phyloP scores from a whole-genome alignment of 2,113 vertebrate species.

The Chaetorhynchus papuensis region DNA sequence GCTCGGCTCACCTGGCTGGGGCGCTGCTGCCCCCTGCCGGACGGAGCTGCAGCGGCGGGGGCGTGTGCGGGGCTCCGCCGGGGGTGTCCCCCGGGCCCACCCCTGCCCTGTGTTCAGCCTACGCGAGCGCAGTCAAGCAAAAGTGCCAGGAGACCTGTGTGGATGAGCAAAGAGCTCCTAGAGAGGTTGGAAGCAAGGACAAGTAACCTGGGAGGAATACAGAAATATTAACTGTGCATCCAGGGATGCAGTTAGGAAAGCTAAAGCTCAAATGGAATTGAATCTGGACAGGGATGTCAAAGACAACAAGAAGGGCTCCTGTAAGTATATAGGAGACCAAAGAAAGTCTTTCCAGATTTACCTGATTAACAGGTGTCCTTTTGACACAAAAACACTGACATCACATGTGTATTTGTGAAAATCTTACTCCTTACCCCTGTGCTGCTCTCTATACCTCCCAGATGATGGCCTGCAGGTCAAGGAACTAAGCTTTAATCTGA shows the following conservation, averaged over 20 bases:
- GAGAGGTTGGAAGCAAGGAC: not conserved
- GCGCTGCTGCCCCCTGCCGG: not conserved
- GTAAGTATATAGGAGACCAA: not conserved
- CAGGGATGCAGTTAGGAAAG: not conserved
- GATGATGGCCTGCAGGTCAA: not conserved
- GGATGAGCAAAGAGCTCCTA: not conserved
- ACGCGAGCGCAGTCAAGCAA: not conserved
- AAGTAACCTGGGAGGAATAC: not conserved
- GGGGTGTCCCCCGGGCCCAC: not conserved
- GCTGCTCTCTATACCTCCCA: not conserved
- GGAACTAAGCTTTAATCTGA: not conserved
- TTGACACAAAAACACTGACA: not conserved
- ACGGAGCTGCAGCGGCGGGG: fast-evolving
- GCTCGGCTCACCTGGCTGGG: not conserved
- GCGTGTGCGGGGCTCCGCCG: not conserved
- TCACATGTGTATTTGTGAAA: not conserved
- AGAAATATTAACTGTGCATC: not conserved
- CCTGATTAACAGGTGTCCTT: not conserved
- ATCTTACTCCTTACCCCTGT: not conserved
- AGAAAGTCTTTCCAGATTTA: not conserved
- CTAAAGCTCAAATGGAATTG: not conserved
- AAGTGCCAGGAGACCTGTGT: not conserved
- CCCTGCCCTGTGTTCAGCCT: not conserved
- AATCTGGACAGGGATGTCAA: not conserved
- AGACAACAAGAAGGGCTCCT: not conserved